Evolutionary conservation across 2,113 vertebrate species (phyloP), one percentile per base, ranked within the genome.

Genomic region (Triplophysa rosa): DNA sequence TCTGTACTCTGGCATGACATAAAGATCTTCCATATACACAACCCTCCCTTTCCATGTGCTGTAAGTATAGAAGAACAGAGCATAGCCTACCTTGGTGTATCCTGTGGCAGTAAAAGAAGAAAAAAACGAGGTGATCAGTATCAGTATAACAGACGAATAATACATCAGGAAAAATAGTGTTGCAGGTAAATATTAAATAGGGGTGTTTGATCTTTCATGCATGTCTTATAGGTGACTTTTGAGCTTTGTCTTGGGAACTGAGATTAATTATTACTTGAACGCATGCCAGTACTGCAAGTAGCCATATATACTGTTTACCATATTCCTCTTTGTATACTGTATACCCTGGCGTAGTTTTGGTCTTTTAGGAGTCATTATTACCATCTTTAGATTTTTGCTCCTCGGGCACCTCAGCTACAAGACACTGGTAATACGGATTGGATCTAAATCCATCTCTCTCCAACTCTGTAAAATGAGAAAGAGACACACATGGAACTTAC

Each of bases 21-120:
- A 97, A 23, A 97, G 83, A 74, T 95, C 95, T 79, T 96, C 95
- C 90, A 96, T 67, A 80, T 91, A 92, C n/a, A 95, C 9, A 0
- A 87, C 49, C 0, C 85, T 82, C 1, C 93, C 94, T 47, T 86
- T 90, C 91, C 91, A 93, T 14, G 93, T 93, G 59, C 93, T 93
- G 83, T 96, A 96, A 0, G 86, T 92, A 88, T 93, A 94, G 82
- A 87, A 95, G 84, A 92, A 96, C 0, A 97, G 78, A 1, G 87
- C 91, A 0, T 87, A 96, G 13, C 95, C 95, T 0, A 94, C 88
- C 2, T 89, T 4, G 14, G 87, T 88, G 26, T 90, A 86, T 21
- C 92, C 93, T 94, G 8, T 58, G 13, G 49, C 16, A 17, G 54
- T 10, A 58, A 7, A 58, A 21, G 9, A 8, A 58, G 8, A 56